Base-by-base conservation (phyloP, 2,888 invertebrate genomes). In the Lasiommata megera region DNA sequence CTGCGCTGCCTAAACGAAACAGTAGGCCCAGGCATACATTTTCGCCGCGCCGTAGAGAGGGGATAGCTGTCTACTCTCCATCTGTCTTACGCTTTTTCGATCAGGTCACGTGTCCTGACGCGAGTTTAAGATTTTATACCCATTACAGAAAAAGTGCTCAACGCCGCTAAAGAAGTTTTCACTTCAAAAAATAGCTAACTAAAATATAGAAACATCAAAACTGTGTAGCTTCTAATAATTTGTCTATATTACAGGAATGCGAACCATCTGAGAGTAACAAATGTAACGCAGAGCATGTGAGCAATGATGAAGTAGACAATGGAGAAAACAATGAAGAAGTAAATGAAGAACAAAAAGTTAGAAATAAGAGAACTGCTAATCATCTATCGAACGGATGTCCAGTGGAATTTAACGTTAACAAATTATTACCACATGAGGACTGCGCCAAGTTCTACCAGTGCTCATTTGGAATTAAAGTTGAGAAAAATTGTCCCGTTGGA, bases 381-480 rank as follows among this genome's bases (percentile, higher is more conserved):
- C 18, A 56, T 8, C 31, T 61, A 47, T 73, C 76, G 0, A 78
- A 79, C 54, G 78, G 79, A 0, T 85, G 85, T 38, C 83, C 84
- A 0, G 64, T 69, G 0, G 69, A 82, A 36, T 74, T 72, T 36
- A 59, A 62, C 6, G 57, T 76, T 64, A 81, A 82, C 47, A 64
- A 60, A 46, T 68, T 83, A 0, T 36, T 85, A 0, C 76, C 80
- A 3, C 85, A 88, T 62, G 84, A 87, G 17, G 77, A 84, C 62
- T 88, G 88, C 63, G 75, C 75, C 0, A 77, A 76, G 64, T 88
- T 82, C 64, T 88, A 80, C 59, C 68, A 73, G 47, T 82, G 80
- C 60, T 64, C 63, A 3, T 66, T 67, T 18, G 79, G 77, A 7
- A 64, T 71, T n/a, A 66, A 67, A 40, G 63, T 70, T 0, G 69